These are phyloP conservation scores for Portevinia maculata DNA, from an alignment of 2,888 invertebrate species.

Conservation along the genomic window DNA sequence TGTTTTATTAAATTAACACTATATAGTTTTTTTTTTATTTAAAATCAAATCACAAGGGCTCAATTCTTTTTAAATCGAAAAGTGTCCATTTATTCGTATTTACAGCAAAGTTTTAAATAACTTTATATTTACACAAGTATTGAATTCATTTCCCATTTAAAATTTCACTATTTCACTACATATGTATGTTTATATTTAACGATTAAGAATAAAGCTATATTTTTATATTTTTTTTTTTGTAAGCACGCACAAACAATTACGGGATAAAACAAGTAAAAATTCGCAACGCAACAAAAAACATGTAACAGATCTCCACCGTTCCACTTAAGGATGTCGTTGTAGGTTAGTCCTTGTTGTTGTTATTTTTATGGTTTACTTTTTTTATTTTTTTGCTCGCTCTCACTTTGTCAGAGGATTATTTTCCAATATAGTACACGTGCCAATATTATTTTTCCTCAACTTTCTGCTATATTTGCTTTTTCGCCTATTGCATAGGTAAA, in stretches of 20 bases:
- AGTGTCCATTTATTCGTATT: conserved; percentile 74
- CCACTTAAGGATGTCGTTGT: conserved; percentile 48
- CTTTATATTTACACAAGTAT: conserved; percentile 45
- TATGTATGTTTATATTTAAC: conserved; percentile 27
- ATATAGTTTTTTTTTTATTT: conserved; percentile 70
- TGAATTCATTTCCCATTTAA: conserved; percentile 27
- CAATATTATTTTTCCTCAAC: conserved; percentile 72
- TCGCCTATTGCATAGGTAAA: conserved; percentile 64
- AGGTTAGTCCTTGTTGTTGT: conserved; percentile 18
- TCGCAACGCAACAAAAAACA: conserved; percentile 61
- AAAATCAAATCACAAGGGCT: conserved; percentile 78
- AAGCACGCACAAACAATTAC: conserved; percentile 37
- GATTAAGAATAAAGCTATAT: conserved; percentile 60
- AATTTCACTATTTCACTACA: conserved; percentile 41
- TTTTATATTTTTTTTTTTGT: conserved; percentile 24
- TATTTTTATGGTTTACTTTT: too few relatives aligned
- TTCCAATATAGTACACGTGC: conserved; percentile 70
- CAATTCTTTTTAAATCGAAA: conserved; percentile 72
- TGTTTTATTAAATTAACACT: conserved; percentile 15
- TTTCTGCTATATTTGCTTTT: conserved; percentile 67
- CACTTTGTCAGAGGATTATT: conserved; percentile 60
- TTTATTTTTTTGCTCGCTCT: too few relatives aligned
- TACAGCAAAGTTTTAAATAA: conserved; percentile 67
- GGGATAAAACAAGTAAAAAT: conserved; percentile 18
- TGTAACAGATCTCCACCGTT: conserved; percentile 52